Evolutionary conservation across 2,888 invertebrate species (phyloP), one percentile per base, ranked within the genome.

Genomic region (Liopterus haemorrhoidalis): DNA sequence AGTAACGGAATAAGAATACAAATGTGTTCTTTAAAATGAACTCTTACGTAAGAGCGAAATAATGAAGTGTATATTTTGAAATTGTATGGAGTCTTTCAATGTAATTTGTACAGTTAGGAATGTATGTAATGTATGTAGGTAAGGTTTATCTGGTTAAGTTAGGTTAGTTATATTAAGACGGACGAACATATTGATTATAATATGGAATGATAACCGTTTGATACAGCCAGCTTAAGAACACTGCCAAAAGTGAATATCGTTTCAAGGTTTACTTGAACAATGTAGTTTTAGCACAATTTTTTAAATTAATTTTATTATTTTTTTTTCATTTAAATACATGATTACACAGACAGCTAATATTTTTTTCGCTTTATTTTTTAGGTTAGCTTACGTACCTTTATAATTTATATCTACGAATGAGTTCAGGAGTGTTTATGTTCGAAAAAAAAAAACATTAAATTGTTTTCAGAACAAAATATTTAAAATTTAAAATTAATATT

Each of bases 51-150:
- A n/a, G n/a, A n/a, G n/a, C n/a, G 54, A 52, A 51, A 55, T 49
- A 51, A 57, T 46, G 49, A 42, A 46, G 44, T 57, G 55, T 55
- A 57, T 50, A 55, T 54, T 56, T 48, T 48, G 43, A 33, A 33
- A 56, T 59, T 55, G 62, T 60, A 61, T 60, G 60, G 57, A 59
- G 60, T 63, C 61, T 62, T 63, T 63, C 62, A 64, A 58, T 58
- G 50, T 38, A 39, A n/a, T 39, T 32, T 63, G 63, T 63, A 62
- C 56, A 62, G 60, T 38, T 41, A 41, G 60, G 61, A 60, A 55
- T 62, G 61, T 62, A 59, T 63, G 63, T 65, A 64, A 61, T 63
- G 61, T 61, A 59, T 51, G 55, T 55, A 56, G 37, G 37, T 35
- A 22, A 33, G 20, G 33, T 33, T 33, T 11, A 18, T 12, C 42